A percentile compares a stretch with the other conserved stretches of the same genome.
Conservation (phyloP, 2,888 invertebrate species). For the Drosophila sordidula region DNA sequence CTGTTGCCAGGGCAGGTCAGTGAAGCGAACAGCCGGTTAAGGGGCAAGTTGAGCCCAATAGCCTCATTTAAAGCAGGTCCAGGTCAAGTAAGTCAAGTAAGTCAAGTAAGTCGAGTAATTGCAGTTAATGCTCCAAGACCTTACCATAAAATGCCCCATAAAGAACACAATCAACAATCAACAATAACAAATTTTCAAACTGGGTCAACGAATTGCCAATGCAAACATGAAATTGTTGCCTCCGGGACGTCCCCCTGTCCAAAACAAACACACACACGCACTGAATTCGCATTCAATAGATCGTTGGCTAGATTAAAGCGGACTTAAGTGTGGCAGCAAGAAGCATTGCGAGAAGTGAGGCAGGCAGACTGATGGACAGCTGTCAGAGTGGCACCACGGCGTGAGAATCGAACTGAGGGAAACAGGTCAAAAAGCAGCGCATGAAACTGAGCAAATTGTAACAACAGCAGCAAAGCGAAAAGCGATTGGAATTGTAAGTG, state of each 20-base stretch:
- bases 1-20: not conserved
- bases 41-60: conserved; percentile 27
- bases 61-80: conserved; percentile 34
- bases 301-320: conserved; percentile 19
- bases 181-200: conserved; percentile 48
- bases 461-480: not conserved
- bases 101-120: conserved; percentile 30
- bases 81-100: conserved; percentile 47
- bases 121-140: conserved; percentile 53
- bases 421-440: no score
- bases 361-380: not conserved
- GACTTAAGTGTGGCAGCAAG: conserved; percentile 7
- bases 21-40: not conserved
- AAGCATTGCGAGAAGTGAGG: not conserved
- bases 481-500: not conserved
- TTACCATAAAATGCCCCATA: conserved; percentile 53
- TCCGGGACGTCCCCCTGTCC: not conserved
- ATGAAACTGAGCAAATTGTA: no score
- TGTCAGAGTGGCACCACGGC: not conserved
- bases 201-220: conserved; percentile 75
- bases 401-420: not conserved
- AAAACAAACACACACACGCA: conserved; percentile 15
- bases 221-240: conserved; percentile 64
- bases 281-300: conserved; percentile 29
- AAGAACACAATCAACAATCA: conserved; percentile 61